Evolutionary conservation across 2,888 invertebrate genomes (phyloP), one percentile per base, ranked within the genome.

Genomic region (Phorcus lineatus): DNA sequence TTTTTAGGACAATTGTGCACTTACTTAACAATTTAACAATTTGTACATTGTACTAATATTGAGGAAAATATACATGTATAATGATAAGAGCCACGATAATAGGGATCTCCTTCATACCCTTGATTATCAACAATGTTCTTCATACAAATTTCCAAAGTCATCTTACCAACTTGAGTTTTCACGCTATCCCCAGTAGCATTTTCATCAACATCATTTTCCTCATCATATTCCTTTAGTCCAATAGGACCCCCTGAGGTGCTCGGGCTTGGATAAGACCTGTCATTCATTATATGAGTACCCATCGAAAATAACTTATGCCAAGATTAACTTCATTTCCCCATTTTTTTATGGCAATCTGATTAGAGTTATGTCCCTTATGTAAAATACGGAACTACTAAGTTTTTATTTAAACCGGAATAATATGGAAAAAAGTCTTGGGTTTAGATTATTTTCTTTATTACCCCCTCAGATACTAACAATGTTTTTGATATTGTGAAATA

Each of bases 241-340:
- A 22, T 40, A 22, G n/a, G 19, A 22, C n/a, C 40, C 24, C 36
- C 62, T 22, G 78, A 62, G 66, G 66, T 66, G 22, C 17, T 52
- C 16, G 62, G 62, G 66, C 66, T 52, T 52, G 66, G 40, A 52
- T 40, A 66, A 11, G 66, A 66, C 62, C 78, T 66, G 78, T 78
- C 78, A 11, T 53, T n/a, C 78, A 78, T 78, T 66, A 78, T 66
- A 62, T 66, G 47, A 11, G 78, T 78, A 78, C 78, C 78, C 78
- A 78, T 78, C 31, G 54, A 77, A 53, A 53, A 11, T 47, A 7
- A 74, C 22, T 47, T 52, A 74, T n/a, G n/a, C 17, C 53, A 40
- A 74, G 19, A 24, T 47, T 24, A 47, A 47, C 47, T 47, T 9
- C 47, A 47, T 53, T 74, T 74, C 74, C 24, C 52, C 19, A 74